phyloP scores from a whole-genome alignment of 2,888 invertebrate species.

The Cheilosia urbana region DNA sequence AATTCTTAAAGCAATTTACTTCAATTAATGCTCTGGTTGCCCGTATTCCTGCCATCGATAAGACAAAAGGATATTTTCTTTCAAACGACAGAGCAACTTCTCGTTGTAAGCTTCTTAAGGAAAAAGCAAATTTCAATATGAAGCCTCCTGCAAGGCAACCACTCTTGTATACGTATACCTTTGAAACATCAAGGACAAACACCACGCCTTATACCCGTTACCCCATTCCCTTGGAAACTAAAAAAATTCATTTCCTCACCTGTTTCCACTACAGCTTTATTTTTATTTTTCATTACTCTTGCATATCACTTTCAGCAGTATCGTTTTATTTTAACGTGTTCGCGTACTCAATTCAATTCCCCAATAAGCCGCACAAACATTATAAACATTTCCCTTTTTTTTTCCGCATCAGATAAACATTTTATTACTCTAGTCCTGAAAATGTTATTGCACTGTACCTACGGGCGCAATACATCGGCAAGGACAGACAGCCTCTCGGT shows the following conservation, averaged over 20 bases:
- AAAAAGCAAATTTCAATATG: too few species aligned
- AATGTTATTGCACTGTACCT: slow-evolving; percentile 64
- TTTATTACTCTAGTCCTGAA: slow-evolving; percentile 74
- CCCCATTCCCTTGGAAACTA: background rate
- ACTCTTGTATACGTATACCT: too few species aligned
- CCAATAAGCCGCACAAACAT: slow-evolving; percentile 69
- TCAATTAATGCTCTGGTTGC: too few species aligned
- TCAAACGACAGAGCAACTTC: too few species aligned
- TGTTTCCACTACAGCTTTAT: slow-evolving; percentile 25
- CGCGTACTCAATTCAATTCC: slow-evolving; percentile 70
- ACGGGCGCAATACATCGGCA: slow-evolving; percentile 67
- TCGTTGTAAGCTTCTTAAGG: too few species aligned
- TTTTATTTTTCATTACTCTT: slow-evolving; percentile 34
- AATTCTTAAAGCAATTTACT: too few species aligned
- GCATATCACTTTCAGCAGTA: slow-evolving; percentile 9
- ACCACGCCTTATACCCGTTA: background rate
- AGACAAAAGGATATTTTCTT: too few species aligned
- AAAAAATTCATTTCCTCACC: slow-evolving; percentile 56
- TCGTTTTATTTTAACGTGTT: slow-evolving; percentile 67
- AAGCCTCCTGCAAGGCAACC: too few species aligned
- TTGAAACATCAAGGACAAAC: background rate
- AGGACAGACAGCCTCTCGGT: slow-evolving; percentile 49
- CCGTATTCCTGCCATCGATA: too few species aligned
- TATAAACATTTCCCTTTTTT: slow-evolving; percentile 63
- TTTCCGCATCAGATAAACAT: slow-evolving; percentile 69